These are phyloP conservation scores for Hippocampus guttulatus DNA, from an alignment of 2,113 vertebrate species.

Conservation along the genomic window DNA sequence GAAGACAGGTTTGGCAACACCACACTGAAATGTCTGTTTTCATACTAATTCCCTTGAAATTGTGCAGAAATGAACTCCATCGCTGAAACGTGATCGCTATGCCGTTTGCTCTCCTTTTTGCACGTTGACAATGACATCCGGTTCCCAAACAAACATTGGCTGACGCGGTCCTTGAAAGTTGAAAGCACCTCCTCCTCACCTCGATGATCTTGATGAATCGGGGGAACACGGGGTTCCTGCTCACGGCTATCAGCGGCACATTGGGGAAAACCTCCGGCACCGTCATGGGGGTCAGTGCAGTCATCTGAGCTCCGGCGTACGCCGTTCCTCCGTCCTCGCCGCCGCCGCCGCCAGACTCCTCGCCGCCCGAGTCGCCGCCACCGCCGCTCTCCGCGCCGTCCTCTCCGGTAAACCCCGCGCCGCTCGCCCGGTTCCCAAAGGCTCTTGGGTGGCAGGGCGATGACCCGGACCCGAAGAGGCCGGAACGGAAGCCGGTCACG, in stretches of 20 bases:
- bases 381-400: constrained; percentile 60
- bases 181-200: constrained; percentile 70
- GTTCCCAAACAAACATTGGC: constrained; percentile 10
- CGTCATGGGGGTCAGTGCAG: constrained; percentile 87
- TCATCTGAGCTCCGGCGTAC: constrained; percentile 74
- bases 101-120: background rate
- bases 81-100: background rate
- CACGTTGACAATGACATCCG: background rate
- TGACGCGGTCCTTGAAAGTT: constrained; percentile 24
- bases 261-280: constrained; percentile 92
- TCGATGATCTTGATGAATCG: constrained; percentile 98
- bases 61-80: too few species aligned
- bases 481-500: constrained; percentile 8
- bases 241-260: constrained; percentile 89
- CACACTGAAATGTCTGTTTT: too few species aligned
- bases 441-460: constrained; percentile 21
- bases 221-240: constrained; percentile 92
- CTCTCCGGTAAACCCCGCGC: constrained; percentile 60
- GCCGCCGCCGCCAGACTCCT: constrained; percentile 68
- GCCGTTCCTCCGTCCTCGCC: constrained; percentile 64
- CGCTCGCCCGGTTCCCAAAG: constrained; percentile 61
- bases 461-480: background rate
- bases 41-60: too few species aligned
- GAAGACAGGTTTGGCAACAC: too few species aligned
- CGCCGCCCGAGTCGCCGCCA: constrained; percentile 65